Base-by-base conservation (phyloP, 2,888 invertebrate species). In the Drosophila falleni region DNA sequence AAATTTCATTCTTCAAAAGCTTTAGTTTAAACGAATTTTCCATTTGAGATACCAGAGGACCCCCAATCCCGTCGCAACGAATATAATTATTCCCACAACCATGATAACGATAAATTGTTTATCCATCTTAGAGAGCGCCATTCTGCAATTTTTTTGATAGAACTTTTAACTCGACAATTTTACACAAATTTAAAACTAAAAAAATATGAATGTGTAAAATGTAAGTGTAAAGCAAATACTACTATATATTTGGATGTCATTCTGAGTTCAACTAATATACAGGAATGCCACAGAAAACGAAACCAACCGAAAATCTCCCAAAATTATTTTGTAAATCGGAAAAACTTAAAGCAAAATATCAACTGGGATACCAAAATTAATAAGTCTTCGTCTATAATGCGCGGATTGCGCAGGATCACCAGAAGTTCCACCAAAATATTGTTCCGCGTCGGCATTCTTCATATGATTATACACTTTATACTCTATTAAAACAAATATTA, bases 211-310 rank as follows among this genome's bases (percentile, higher is more conserved):
- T 29, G 3, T 31, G 13, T 0, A 26, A 35, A 39, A 54, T 35
- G 10, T 53, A 35, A 56, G 15, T 33, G 23, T 23, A 44, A 15
- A 35, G 55, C 55, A 56, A 56, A 56, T 44, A 23, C 23, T 44
- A 26, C 55, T 56, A 33, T 33, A 31, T 11, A 19, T 4, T 29
- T 9, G 23, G 4, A 46, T n/a, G 6, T 26, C 16, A 15, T 6
- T 3, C 6, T 3, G 1, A 6, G 39, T 42, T 11, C 11, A 19
- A 44, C 19, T 6, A 23, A 23, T 19, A 19, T 42, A 13, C 13
- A n/a, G n/a, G n/a, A n/a, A n/a, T n/a, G n/a, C n/a, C n/a, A n/a
- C n/a, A n/a, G n/a, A n/a, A n/a, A n/a, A n/a, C n/a, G n/a, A n/a
- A n/a, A n/a, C n/a, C n/a, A n/a, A n/a, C n/a, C n/a, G n/a, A n/a